A percentile compares a stretch with the other conserved stretches of the same genome.
These are phyloP conservation scores for Dendronephthya gigantea DNA, from an alignment of 64 coral and sea anemone species.

Conservation along the genomic window DNA sequence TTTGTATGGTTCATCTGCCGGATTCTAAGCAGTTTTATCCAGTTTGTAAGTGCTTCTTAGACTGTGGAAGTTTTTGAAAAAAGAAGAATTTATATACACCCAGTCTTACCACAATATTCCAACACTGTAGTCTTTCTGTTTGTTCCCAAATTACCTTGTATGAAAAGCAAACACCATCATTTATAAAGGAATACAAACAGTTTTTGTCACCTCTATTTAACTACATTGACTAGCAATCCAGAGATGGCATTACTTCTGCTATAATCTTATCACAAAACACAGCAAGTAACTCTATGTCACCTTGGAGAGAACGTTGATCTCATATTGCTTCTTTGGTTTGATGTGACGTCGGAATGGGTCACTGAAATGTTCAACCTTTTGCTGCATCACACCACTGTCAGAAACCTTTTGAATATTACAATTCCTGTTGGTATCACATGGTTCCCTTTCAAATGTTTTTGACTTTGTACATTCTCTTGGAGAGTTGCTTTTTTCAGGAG, in stretches of 20 bases:
- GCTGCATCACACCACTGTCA: not conserved
- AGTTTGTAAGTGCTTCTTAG: not conserved
- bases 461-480: not conserved
- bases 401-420: not conserved
- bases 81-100: not conserved
- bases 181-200: too few relatives aligned
- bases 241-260: too few relatives aligned
- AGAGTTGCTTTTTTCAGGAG: not conserved
- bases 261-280: too few relatives aligned
- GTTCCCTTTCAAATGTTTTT: not conserved
- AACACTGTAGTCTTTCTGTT: not conserved
- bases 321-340: constrained; percentile 1
- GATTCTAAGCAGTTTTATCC: too few relatives aligned
- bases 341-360: not conserved
- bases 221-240: too few relatives aligned
- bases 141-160: not conserved
- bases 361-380: not conserved
- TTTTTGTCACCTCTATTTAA: too few relatives aligned
- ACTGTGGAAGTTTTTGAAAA: not conserved
- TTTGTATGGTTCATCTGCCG: not conserved
- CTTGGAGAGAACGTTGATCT: not conserved
- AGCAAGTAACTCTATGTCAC: not conserved
- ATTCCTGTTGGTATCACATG: not conserved
- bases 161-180: not conserved
- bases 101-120: not conserved